Percentiles rank a stretch among this genome's conserved stretches.
Conservation (phyloP, 2,888 invertebrate genomes). For the Cryptophagus acutangulus region DNA sequence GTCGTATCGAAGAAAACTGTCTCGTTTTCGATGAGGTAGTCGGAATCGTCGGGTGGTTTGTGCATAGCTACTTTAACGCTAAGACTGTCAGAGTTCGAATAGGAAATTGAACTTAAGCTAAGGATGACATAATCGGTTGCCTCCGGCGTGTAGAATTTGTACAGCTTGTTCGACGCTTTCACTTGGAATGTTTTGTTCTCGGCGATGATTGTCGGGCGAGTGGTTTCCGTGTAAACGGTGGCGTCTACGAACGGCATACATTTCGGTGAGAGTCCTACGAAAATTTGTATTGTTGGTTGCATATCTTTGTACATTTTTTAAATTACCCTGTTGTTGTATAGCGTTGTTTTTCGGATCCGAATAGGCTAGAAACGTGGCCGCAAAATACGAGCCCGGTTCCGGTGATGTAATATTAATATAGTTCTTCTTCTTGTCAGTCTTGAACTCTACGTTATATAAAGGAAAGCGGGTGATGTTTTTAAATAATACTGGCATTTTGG, state of each 20-base stretch:
- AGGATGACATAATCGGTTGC: constrained; percentile 34
- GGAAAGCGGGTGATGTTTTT: constrained; percentile 44
- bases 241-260: constrained; percentile 48
- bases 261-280: constrained; percentile 58
- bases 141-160: constrained; percentile 40
- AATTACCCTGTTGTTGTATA: constrained; percentile 69
- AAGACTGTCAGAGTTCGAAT: constrained; percentile 29
- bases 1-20: constrained; percentile 49
- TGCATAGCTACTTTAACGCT: constrained; percentile 44
- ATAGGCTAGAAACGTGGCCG: constrained; percentile 72
- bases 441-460: constrained; percentile 55
- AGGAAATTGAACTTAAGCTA: constrained; percentile 30
- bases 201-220: constrained; percentile 16
- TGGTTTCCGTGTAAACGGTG: constrained; percentile 30
- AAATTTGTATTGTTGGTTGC: background rate
- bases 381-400: constrained; percentile 74
- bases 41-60: constrained; percentile 49
- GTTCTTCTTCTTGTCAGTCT: constrained; percentile 58
- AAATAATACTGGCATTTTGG: constrained; percentile 58
- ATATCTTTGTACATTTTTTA: constrained; percentile 1
- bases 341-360: constrained; percentile 66
- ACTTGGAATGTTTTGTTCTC: background rate
- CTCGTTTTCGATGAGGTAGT: constrained; percentile 22
- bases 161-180: no score
- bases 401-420: constrained; percentile 62